A percentile compares a stretch with the other conserved stretches of the same genome.
These are phyloP conservation scores for Xiphophorus hellerii DNA, from an alignment of 2,113 vertebrate genomes.

Conservation along the genomic window DNA sequence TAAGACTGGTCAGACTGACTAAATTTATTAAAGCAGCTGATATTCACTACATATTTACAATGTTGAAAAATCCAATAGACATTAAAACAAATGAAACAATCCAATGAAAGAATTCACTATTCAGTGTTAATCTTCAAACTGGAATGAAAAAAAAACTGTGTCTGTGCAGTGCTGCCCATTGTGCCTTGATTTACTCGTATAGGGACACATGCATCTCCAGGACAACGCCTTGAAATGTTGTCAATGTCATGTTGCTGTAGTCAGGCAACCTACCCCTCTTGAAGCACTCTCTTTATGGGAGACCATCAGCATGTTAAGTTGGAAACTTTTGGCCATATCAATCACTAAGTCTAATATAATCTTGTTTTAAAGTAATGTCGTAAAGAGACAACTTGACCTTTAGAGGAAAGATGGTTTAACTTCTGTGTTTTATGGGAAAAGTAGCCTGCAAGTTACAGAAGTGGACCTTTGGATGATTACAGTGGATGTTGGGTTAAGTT, in stretches of 20 bases:
- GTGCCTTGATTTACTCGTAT: constrained; percentile 22
- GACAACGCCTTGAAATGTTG: constrained; percentile 58
- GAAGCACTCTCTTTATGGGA: constrained; percentile 42
- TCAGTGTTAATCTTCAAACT: not conserved
- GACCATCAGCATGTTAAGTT: constrained; percentile 35
- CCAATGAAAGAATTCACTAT: not conserved
- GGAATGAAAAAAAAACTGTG: not conserved
- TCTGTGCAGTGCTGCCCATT: constrained; percentile 21
- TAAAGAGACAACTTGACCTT: constrained; percentile 66
- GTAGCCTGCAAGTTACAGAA: not conserved
- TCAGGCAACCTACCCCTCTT: constrained; percentile 51
- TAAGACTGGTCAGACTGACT: too few relatives aligned
- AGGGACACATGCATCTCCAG: constrained; percentile 39
- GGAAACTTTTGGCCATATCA: constrained; percentile 38
- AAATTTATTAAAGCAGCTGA: not conserved
- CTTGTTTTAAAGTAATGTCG: constrained; percentile 26
- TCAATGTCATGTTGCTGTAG: constrained; percentile 50
- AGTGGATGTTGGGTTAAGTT: not conserved
- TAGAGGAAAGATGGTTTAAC: constrained; percentile 19
- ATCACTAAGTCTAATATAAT: constrained; percentile 35
- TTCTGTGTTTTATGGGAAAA: not conserved
- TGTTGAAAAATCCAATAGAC: not conserved
- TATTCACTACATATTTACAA: not conserved
- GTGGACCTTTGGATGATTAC: not conserved
- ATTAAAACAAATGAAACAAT: not conserved